A percentile compares a stretch with the other conserved stretches of the same genome.
phyloP scores from a whole-genome alignment of 2,113 vertebrate species.

The Marmota flaviventris region DNA sequence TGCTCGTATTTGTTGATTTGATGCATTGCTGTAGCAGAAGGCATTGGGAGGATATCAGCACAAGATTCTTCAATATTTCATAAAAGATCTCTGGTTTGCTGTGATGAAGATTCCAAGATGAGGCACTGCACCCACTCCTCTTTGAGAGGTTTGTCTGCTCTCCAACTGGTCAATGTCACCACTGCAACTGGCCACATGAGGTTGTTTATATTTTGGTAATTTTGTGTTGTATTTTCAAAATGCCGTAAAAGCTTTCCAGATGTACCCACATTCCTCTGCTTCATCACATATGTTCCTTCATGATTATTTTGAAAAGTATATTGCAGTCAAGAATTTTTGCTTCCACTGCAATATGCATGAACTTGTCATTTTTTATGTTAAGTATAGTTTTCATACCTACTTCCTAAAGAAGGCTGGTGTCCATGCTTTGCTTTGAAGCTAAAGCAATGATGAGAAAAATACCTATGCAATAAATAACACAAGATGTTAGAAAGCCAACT shows the following conservation, averaged over 20 bases:
- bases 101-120: neutral
- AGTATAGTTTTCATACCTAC: conserved; percentile 66
- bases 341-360: conserved; percentile 78
- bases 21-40: neutral
- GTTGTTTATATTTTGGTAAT: conserved; percentile 70
- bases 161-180: neutral
- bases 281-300: conserved; percentile 66
- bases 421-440: conserved; percentile 71
- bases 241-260: conserved; percentile 82
- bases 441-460: conserved; percentile 63
- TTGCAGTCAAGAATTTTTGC: conserved; percentile 71
- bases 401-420: conserved; percentile 40
- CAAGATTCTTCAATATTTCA: neutral
- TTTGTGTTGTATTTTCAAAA: conserved; percentile 75
- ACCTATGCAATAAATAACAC: neutral
- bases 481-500: conserved; percentile 4
- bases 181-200: conserved; percentile 38
- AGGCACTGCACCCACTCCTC: neutral
- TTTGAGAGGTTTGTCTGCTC: neutral
- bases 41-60: neutral
- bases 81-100: neutral
- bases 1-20: neutral
- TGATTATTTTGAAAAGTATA: conserved; percentile 81
- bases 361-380: conserved; percentile 74
- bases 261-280: conserved; percentile 74